Evolutionary conservation across 1,140 invertebrate genomes (phyloP), one percentile per base, ranked within the genome.

Genomic region (Phenacoccus solenopsis): DNA sequence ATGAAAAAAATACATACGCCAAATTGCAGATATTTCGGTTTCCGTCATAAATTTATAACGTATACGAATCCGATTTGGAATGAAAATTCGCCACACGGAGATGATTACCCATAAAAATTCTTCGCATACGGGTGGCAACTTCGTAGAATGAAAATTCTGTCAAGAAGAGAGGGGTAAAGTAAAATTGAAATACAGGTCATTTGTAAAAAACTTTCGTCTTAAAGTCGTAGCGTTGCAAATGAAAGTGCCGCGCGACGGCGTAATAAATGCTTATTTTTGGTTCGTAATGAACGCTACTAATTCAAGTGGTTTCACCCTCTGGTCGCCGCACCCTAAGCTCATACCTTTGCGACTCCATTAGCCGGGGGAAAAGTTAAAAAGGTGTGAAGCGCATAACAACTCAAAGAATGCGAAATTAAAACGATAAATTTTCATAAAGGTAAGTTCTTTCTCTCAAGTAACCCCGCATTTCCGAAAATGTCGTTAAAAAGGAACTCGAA

Each of bases 391-490:
- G 59, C 59, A 20, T 64, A 24, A 64, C 59, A 64, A 64, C 59
- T 64, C 59, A 20, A 64, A 64, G 59, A 64, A 64, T 64, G 59
- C 59, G 59, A 64, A 64, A 64, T 64, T 64, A 64, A 64, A 64
- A 64, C 59, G 59, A 64, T 64, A 64, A 64, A 64, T 64, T 64
- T 64, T 64, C 59, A 64, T 64, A 64, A 64, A 64, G 59, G 59
- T 25, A 10, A 27, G 59, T 64, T 64, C 59, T 64, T 64, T 49
- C 38, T 49, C 20, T 49, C 38, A 3, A 49, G 38, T 49, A 16
- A 49, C 38, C 38, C 30, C n/a, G n/a, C n/a, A n/a, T n/a, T n/a
- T n/a, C n/a, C n/a, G n/a, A n/a, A n/a, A n/a, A n/a, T n/a, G n/a
- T n/a, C n/a, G n/a, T n/a, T n/a, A n/a, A n/a, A n/a, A n/a, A n/a